Percentiles rank a stretch among this genome's conserved stretches.
These are phyloP conservation scores for Sarcophaga subvicina DNA, from an alignment of 2,888 invertebrate genomes.

Conservation along the genomic window DNA sequence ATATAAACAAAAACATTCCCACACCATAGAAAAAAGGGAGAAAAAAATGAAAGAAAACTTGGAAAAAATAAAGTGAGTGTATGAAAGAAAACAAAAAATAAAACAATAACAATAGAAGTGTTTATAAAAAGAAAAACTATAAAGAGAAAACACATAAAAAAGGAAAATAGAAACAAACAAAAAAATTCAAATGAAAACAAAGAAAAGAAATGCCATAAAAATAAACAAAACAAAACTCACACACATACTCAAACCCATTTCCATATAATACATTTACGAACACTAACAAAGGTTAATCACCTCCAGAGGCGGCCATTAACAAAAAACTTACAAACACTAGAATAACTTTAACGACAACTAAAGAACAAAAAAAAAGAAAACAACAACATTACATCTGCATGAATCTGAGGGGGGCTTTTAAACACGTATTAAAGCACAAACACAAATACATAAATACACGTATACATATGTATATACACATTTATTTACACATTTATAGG, in stretches of 20 bases:
- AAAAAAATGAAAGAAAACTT: background rate
- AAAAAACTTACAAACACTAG: conserved; percentile 3
- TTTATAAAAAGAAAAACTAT: background rate
- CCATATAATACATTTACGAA: conserved; percentile 33
- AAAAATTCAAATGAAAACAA: background rate
- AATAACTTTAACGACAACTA: background rate
- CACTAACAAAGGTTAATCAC: conserved; percentile 58
- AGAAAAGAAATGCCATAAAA: conserved; percentile 28
- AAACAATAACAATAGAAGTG: background rate
- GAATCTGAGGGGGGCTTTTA: conserved; percentile 35
- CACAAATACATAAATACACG: background rate
- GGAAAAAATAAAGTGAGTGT: background rate
- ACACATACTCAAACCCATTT: conserved; percentile 17
- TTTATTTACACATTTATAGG: background rate
- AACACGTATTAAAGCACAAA: background rate
- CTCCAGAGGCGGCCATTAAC: conserved; percentile 48
- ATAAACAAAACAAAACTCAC: background rate
- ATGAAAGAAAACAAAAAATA: background rate
- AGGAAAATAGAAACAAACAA: conserved; percentile 20
- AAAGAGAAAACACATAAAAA: background rate
- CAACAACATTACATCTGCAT: conserved; percentile 21
- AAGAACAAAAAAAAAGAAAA: background rate
- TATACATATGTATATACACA: background rate
- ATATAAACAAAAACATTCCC: background rate
- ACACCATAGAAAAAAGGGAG: background rate